A percentile compares a stretch with the other conserved stretches of the same genome.
These are phyloP conservation scores for Sebastes schlegelii DNA, from an alignment of 2,113 vertebrate genomes.

Conservation along the genomic window DNA sequence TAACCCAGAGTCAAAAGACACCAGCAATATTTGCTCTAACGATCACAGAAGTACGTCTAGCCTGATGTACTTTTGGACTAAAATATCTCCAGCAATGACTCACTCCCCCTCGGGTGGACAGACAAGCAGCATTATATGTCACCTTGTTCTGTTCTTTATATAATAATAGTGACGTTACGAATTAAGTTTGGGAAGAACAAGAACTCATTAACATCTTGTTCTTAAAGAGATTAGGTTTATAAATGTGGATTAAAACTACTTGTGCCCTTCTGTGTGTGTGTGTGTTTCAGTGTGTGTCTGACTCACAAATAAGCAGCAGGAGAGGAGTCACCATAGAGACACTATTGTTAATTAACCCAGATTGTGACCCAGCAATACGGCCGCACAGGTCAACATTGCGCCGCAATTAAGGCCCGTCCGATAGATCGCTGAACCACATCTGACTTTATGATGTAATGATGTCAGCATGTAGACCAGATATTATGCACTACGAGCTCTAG, in stretches of 20 bases:
- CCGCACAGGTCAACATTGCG: slow-evolving; percentile 1
- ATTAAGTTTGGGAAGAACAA: slow-evolving; percentile 55
- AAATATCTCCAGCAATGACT: slow-evolving; percentile 18
- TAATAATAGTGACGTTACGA: slow-evolving; percentile 8
- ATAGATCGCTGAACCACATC: background rate
- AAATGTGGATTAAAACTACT: slow-evolving; percentile 9
- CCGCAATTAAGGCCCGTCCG: background rate
- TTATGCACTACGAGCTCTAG: background rate
- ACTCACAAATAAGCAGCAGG: slow-evolving; percentile 13
- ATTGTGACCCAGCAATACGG: slow-evolving; percentile 13
- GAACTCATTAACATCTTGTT: slow-evolving; percentile 70
- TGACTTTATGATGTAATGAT: background rate
- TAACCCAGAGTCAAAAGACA: background rate
- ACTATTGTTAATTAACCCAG: slow-evolving; percentile 42
- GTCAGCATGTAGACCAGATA: background rate
- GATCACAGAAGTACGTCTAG: background rate
- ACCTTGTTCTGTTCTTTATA: slow-evolving; percentile 11
- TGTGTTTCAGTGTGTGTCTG: slow-evolving; percentile 20
- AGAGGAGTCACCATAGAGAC: slow-evolving; percentile 11
- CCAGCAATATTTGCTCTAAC: background rate
- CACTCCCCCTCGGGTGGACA: background rate
- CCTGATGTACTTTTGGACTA: background rate
- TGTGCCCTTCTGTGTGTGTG: background rate
- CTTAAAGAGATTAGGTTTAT: slow-evolving; percentile 25
- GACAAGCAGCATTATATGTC: slow-evolving; percentile 4